Conservation (phyloP, 2,888 invertebrate genomes). For the Andricus quercusramuli region DNA sequence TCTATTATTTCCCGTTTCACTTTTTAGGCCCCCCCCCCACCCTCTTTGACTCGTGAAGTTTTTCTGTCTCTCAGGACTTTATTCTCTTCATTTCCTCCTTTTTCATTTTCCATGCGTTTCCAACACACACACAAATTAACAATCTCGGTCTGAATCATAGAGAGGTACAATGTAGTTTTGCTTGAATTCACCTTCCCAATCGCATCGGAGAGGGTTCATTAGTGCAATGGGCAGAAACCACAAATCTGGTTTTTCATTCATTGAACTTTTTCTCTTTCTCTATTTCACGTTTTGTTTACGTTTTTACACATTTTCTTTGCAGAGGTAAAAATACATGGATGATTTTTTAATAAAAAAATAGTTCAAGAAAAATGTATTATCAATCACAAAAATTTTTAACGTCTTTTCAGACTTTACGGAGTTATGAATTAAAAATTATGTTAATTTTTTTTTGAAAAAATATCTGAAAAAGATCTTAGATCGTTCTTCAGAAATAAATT, state of each 20-base stretch:
- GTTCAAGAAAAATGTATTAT: too few species aligned
- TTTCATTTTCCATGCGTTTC: neutral
- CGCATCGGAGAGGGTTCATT: constrained; percentile 64
- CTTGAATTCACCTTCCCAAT: constrained; percentile 39
- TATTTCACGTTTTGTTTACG: neutral
- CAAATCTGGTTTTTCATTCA: constrained; percentile 9
- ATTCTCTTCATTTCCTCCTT: neutral
- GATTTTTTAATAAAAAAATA: neutral
- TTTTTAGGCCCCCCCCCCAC: too few species aligned
- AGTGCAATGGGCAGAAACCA: constrained; percentile 62
- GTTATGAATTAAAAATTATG: too few species aligned
- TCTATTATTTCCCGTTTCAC: neutral
- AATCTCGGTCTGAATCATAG: neutral
- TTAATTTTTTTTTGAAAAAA: too few species aligned
- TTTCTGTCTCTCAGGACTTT: neutral
- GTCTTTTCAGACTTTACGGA: too few species aligned
- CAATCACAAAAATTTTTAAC: too few species aligned
- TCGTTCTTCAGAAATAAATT: too few species aligned
- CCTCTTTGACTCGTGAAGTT: neutral
- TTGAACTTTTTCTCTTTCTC: neutral
- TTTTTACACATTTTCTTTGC: neutral
- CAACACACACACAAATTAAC: neutral
- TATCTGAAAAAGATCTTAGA: too few species aligned
- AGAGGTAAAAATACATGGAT: neutral
- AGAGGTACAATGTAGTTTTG: neutral